Evolutionary conservation across 2,888 invertebrate genomes (phyloP), one percentile per base, ranked within the genome.

Genomic region (Drosophila limbata): DNA sequence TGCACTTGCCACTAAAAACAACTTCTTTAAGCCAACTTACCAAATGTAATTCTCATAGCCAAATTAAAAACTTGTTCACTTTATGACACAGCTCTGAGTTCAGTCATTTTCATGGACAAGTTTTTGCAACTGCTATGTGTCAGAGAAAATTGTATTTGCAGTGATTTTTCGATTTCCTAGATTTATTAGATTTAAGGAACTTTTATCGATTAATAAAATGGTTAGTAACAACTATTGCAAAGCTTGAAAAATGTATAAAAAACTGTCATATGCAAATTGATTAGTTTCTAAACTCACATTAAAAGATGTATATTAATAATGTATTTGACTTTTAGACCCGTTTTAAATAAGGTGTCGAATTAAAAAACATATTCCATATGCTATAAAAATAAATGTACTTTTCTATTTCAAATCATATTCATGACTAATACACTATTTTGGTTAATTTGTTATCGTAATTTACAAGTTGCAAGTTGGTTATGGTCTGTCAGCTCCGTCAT

Each of bases 31-130:
- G 50, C 21, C 15, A 37, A 47, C 17, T 28, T 5, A 47, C 37
- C 44, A 62, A 35, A 69, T 62, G 37, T 53, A 15, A 45, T 55
- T 48, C 44, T 8, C 48, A 42, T 45, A 60, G 13, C 9, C 33
- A 44, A 51, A 69, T 66, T 60, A 28, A 60, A 67, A 60, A 66
- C 59, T 66, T 67, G 67, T 69, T 57, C 37, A 25, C 35, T 47
- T 57, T 57, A 57, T 47, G 57, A 13, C 45, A 28, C 17, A 13
- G 25, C 25, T 15, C 9, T 25, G 21, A 37, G 25, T 39, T 37
- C 4, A 9, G 44, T 11, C 8, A 21, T 56, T 56, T 35, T 33
- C 44, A 45, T 45, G 6, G n/a, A 2, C n/a, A 55, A 9, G 9
- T 33, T n/a, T 15, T 35, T 57, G 13, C 21, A 56, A 45, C 8